Evolutionary conservation across 1,140 invertebrate genomes (phyloP), one percentile per base, ranked within the genome.

Genomic region (Drosophila grimshawi): DNA sequence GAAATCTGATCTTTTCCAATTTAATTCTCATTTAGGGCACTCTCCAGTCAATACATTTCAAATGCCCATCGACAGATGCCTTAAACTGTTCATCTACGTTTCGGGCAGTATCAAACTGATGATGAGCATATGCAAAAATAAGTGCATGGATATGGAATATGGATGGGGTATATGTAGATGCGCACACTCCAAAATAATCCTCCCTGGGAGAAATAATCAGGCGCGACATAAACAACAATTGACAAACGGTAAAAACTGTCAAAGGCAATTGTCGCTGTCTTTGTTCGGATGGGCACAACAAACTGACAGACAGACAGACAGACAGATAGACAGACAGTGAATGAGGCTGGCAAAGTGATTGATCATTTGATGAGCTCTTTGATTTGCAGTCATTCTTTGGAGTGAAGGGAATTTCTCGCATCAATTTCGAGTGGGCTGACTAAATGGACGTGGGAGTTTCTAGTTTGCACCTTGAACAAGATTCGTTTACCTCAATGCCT

Each of bases 391-490:
- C 67, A 62, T 60, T 19, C 53, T 52, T 30, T 39, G n/a, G 35
- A 33, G 5, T 19, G 6, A 5, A 43, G 55, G 19, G 6, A 29
- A 27, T n/a, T 59, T 61, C 77, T 63, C 59, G 52, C 70, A 78
- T 78, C 69, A 82, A 75, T 77, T 70, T 79, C 51, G 76, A 88
- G 80, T 83, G 83, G 71, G 72, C 62, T 51, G 67, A 4, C 4
- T 63, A 76, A 88, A 88, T 83, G 77, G 89, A 85, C 80, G 85
- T 88, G 85, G 85, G 85, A 88, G 81, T 89, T 90, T 88, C 55
- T 27, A 61, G 63, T 79, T 86, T 88, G 80, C 83, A 88, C 83
- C 83, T 88, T 88, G 68, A 39, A 5, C 30, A 45, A 45, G 49
- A 43, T 7, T 37, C 32, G 5, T 10, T 32, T 2, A 48, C 35